Percentiles rank a stretch among this genome's conserved stretches.
phyloP scores from a whole-genome alignment of 2,888 invertebrate genomes.

The Xestia xanthographa region DNA sequence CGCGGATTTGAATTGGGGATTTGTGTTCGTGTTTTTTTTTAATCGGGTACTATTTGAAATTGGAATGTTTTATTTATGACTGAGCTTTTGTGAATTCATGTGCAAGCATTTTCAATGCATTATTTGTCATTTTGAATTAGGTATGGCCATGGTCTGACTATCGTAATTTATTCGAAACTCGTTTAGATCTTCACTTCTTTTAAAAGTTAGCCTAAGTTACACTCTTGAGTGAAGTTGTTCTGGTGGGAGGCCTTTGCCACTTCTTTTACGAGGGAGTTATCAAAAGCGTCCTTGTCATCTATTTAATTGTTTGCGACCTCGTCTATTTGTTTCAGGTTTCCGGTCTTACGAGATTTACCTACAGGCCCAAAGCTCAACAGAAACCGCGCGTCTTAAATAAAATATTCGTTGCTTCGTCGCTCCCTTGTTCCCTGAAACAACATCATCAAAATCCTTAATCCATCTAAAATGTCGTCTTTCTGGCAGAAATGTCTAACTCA shows the following conservation, averaged over 20 bases:
- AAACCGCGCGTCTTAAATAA: neutral
- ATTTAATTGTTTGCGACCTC: neutral
- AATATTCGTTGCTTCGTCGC: neutral
- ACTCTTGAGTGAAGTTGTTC: too few relatives aligned
- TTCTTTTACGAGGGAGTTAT: neutral
- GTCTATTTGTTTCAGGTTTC: neutral
- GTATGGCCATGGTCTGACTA: too few relatives aligned
- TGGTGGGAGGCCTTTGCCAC: too few relatives aligned
- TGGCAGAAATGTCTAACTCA: neutral
- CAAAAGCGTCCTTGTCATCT: neutral
- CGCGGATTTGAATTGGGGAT: constrained; percentile 39
- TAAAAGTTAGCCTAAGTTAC: too few relatives aligned
- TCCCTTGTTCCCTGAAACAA: neutral
- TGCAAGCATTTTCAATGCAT: neutral
- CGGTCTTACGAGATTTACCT: neutral
- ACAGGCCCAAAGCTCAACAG: neutral
- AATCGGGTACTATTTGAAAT: neutral
- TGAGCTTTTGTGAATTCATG: neutral
- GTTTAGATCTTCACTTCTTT: too few relatives aligned
- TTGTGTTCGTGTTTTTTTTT: constrained; percentile 2
- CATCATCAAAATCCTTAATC: neutral
- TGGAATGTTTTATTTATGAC: constrained; percentile 1
- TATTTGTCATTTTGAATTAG: too few relatives aligned
- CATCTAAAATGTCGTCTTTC: neutral
- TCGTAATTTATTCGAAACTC: too few relatives aligned